phyloP scores from a whole-genome alignment of 2,797 vertebrate genomes.

The Melanotaenia parkinsoni region DNA sequence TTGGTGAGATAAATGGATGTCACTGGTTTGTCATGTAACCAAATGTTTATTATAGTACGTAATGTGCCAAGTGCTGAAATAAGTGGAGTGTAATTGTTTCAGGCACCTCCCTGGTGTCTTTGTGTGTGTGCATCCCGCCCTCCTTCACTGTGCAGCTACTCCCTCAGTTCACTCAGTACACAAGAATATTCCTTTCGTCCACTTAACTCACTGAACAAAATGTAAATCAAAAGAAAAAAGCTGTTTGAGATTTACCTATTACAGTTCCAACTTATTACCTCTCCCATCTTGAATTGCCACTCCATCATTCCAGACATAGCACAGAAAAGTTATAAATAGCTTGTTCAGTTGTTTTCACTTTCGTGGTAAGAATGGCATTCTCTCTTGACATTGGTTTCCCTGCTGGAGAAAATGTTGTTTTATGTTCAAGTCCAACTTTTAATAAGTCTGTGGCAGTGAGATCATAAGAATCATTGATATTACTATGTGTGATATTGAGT shows the following conservation, averaged over 20 bases:
- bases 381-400: conserved; percentile 37
- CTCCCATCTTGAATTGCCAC: conserved; percentile 55
- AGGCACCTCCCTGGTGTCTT: conserved; percentile 48
- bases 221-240: conserved; percentile 64
- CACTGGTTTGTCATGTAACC: not conserved
- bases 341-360: conserved; percentile 59
- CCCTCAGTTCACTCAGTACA: conserved; percentile 28
- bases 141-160: conserved; percentile 44
- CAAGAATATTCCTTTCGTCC: conserved; percentile 49
- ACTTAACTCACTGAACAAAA: conserved; percentile 56
- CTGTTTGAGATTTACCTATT: conserved; percentile 61
- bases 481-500: not conserved
- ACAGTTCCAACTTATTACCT: conserved; percentile 58
- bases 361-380: conserved; percentile 26
- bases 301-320: conserved; percentile 73
- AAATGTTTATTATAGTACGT: not conserved
- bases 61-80: not conserved
- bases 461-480: not conserved
- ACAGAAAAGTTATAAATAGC: conserved; percentile 66
- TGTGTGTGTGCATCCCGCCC: conserved; percentile 18
- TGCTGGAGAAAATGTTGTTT: conserved; percentile 10
- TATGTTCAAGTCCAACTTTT: conserved; percentile 13
- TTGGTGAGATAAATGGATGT: not conserved
- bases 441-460: conserved; percentile 28
- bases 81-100: conserved; percentile 28